phyloP scores from a whole-genome alignment of 2,888 invertebrate genomes.

The Hemithea aestivaria region DNA sequence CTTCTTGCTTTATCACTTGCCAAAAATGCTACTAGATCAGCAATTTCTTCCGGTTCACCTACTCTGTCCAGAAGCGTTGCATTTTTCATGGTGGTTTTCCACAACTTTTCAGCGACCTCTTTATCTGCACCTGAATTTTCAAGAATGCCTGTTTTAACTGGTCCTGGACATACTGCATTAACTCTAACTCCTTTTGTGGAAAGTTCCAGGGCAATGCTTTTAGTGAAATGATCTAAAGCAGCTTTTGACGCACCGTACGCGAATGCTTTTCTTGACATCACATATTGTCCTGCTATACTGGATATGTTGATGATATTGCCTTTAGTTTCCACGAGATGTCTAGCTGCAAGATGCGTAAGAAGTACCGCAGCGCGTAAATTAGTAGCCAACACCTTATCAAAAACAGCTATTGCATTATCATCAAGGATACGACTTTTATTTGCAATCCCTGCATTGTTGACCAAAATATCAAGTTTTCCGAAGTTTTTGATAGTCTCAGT shows the following conservation, averaged over 20 bases:
- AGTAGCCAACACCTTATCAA: slow-evolving; percentile 20
- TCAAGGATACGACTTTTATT: slow-evolving; percentile 8
- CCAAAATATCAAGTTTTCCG: slow-evolving; percentile 20
- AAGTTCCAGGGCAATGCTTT: slow-evolving; percentile 83
- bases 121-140: slow-evolving; percentile 51
- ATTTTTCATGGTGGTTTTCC: not conserved
- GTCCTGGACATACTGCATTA: slow-evolving; percentile 85
- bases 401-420: slow-evolving; percentile 13
- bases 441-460: slow-evolving; percentile 27
- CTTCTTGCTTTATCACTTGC: slow-evolving; percentile 26
- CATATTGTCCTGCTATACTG: slow-evolving; percentile 21
- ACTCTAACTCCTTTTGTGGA: slow-evolving; percentile 77
- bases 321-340: slow-evolving; percentile 21
- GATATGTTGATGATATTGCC: slow-evolving; percentile 29
- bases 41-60: slow-evolving; percentile 24
- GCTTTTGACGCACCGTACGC: slow-evolving; percentile 84
- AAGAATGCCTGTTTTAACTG: slow-evolving; percentile 59
- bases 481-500: slow-evolving; percentile 19
- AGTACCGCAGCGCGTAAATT: slow-evolving; percentile 18
- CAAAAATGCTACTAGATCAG: slow-evolving; percentile 24
- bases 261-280: slow-evolving; percentile 5
- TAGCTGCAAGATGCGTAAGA: slow-evolving; percentile 21
- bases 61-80: slow-evolving; percentile 10
- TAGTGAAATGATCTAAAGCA: slow-evolving; percentile 85
- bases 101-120: slow-evolving; percentile 5